Base-by-base conservation (phyloP, 2,888 invertebrate species). In the Chrysotoxum bicinctum region DNA sequence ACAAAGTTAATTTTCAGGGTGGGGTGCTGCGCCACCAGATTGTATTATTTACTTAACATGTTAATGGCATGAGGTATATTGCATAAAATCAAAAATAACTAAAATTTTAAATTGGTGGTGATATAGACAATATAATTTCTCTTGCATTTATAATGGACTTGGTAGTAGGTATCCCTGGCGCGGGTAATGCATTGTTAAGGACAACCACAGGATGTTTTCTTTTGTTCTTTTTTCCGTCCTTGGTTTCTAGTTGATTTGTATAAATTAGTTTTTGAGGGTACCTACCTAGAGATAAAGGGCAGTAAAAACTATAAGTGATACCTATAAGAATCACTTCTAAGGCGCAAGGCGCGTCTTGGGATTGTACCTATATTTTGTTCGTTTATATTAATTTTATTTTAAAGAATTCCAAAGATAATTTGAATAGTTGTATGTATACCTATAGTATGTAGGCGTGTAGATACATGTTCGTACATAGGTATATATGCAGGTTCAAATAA, bases 1-100 rank as follows among this genome's bases (percentile, higher is more conserved):
- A 32, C 8, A 30, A 26, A 54, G 4, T 3, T n/a, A 1, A 30
- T 54, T 82, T 77, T 77, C 45, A 58, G 78, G 83, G 83, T 74
- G 78, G 83, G 83, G 78, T 83, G 66, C 23, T n/a, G 23, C 14
- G 23, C 14, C 56, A 32, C 19, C 35, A 58, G 35, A 21, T 37
- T 58, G 58, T 35, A 21, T 21, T 58, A 58, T 37, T 58, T 37
- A 37, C 35, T 58, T 58, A 32, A 37, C 14, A 35, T 21, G 26
- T 35, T 32, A 19, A 32, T 7, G 56, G 10, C 32, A 21, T 21
- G 21, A 12, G 56, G 19, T 14, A 21, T 14, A 19, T 35, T 21
- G 58, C 21, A 14, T 58, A 37, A 21, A 58, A 14, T 37, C 0
- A 58, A 37, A 37, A 21, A 21, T 14, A 37, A 35, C 5, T 56